These are phyloP conservation scores for Acanthopagrus latus DNA, from an alignment of 2,797 vertebrate genomes.

Conservation along the genomic window DNA sequence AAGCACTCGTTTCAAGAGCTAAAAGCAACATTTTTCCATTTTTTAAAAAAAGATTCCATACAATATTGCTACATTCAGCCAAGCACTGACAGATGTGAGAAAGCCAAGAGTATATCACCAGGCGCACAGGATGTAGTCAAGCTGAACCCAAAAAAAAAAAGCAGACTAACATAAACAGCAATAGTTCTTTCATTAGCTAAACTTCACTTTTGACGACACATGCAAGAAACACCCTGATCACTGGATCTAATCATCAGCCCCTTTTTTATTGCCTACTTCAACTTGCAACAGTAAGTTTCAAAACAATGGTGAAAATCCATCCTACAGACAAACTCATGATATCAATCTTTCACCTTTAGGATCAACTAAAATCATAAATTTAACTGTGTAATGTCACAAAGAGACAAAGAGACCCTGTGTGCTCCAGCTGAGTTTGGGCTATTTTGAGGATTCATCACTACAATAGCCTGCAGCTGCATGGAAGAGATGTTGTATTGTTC, in stretches of 20 bases:
- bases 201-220: not conserved
- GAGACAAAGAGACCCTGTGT: too few species aligned
- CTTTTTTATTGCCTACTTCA: constrained; percentile 3
- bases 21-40: not conserved
- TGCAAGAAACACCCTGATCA: constrained; percentile 9
- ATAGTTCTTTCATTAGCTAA: not conserved
- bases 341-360: not conserved
- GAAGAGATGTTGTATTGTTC: too few species aligned
- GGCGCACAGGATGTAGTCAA: not conserved
- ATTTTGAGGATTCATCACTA: too few species aligned
- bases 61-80: not conserved
- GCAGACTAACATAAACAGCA: not conserved
- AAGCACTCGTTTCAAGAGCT: not conserved
- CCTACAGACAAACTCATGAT: not conserved
- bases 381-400: not conserved
- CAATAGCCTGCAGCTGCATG: too few species aligned
- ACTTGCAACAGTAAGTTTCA: not conserved
- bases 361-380: not conserved
- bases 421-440: too few species aligned
- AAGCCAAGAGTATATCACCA: constrained; percentile 3
- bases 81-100: constrained; percentile 14
- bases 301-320: constrained; percentile 1
- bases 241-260: constrained; percentile 13
- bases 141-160: not conserved
- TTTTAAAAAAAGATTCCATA: constrained; percentile 1